These are phyloP conservation scores for Adelges cooleyi DNA, from an alignment of 1,140 invertebrate genomes.

Conservation along the genomic window DNA sequence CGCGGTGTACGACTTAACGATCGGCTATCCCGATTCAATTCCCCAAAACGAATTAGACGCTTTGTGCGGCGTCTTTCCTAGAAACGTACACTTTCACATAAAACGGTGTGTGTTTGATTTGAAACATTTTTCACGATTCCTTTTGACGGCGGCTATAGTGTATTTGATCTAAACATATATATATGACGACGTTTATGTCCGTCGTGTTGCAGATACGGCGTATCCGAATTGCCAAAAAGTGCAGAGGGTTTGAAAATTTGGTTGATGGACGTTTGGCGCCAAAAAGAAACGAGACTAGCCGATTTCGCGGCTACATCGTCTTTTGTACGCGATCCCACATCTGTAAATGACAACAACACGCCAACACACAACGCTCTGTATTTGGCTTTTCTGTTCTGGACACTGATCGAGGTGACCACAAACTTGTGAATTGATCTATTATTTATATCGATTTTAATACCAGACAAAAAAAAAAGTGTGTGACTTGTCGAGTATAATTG, in stretches of 20 bases:
- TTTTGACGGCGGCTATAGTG: too few relatives aligned
- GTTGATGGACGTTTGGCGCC: conserved; percentile 56
- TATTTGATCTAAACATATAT: too few relatives aligned
- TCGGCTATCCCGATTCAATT: conserved; percentile 57
- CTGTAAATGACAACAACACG: conserved; percentile 30
- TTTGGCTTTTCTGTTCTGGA: conserved; percentile 47
- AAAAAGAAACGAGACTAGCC: conserved; percentile 53
- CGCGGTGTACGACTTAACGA: conserved; percentile 66
- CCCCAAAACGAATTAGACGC: conserved; percentile 56
- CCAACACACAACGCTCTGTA: conserved; percentile 39
- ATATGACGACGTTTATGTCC: too few relatives aligned
- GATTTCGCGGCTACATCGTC: conserved; percentile 46
- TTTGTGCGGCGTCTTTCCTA: conserved; percentile 54
- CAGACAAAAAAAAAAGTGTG: background rate
- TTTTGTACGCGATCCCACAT: conserved; percentile 36
- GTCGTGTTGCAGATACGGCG: conserved; percentile 41
- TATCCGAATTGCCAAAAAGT: conserved; percentile 45
- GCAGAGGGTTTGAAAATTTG: conserved; percentile 49
- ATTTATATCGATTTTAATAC: background rate
- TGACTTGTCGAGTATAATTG: background rate
- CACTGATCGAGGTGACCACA: conserved; percentile 29
- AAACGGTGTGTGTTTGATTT: conserved; percentile 44
- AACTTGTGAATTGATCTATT: too few relatives aligned
- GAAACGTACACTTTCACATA: conserved; percentile 61
- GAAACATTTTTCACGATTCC: conserved; percentile 33